Evolutionary conservation across 2,113 vertebrate species (phyloP).

Genomic region (Leucoraja erinaceus): DNA sequence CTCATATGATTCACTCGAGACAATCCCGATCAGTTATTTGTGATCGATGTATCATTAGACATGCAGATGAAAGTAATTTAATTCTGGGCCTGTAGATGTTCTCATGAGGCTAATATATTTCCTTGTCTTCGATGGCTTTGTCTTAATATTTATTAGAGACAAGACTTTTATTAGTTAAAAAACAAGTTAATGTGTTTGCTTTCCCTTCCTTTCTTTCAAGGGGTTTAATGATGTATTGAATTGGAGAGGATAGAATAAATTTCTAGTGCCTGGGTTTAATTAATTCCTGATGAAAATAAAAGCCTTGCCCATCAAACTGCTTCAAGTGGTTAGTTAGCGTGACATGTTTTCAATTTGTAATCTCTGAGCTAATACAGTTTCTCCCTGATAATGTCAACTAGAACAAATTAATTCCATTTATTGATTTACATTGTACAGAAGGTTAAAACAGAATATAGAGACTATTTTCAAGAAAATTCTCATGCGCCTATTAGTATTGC

Average conservation of each 20-base stretch:
- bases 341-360: slow-evolving; percentile 16
- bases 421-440: not conserved
- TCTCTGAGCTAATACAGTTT: not conserved
- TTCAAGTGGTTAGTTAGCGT: not conserved
- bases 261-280: not conserved
- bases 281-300: not conserved
- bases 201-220: not conserved
- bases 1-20: slow-evolving; percentile 6
- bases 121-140: not conserved
- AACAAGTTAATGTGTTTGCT: not conserved
- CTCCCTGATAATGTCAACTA: not conserved
- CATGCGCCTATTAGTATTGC: not conserved
- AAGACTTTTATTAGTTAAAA: slow-evolving; percentile 1
- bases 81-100: not conserved
- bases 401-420: not conserved
- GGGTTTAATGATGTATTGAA: slow-evolving; percentile 9
- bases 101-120: not conserved
- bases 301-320: not conserved
- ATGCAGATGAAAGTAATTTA: not conserved
- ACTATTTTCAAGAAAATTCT: not conserved
- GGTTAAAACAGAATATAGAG: not conserved
- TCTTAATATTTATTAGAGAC: not conserved
- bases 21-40: not conserved
- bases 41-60: not conserved
- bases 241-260: not conserved